Percentiles rank a stretch among this genome's conserved stretches.
These are phyloP conservation scores for Morpho achilles DNA, from an alignment of 2,888 invertebrate genomes.

Conservation along the genomic window DNA sequence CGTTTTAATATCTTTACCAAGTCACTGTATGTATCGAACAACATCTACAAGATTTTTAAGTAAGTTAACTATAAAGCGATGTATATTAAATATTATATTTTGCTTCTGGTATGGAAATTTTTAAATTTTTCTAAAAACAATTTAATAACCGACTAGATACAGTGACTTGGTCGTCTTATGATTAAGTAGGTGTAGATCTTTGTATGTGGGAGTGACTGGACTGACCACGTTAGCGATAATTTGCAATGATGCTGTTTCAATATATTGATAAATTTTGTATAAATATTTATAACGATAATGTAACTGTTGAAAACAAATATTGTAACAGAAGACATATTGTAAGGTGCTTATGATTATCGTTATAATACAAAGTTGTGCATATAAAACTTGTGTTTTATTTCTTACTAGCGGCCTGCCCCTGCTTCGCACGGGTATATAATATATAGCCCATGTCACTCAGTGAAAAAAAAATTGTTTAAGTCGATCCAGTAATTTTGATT, in stretches of 20 bases:
- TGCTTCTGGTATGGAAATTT: slow-evolving; percentile 23
- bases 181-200: slow-evolving; percentile 28
- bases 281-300: slow-evolving; percentile 74
- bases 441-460: no score
- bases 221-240: slow-evolving; percentile 51
- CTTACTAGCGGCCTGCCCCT: no score
- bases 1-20: slow-evolving; percentile 12
- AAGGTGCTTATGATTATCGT: slow-evolving; percentile 79
- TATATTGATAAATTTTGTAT: slow-evolving; percentile 73
- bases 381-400: slow-evolving; percentile 38
- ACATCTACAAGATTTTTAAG: slow-evolving; percentile 10
- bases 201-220: slow-evolving; percentile 35
- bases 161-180: slow-evolving; percentile 17
- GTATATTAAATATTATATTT: slow-evolving; percentile 23
- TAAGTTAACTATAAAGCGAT: slow-evolving; percentile 17
- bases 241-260: slow-evolving; percentile 58
- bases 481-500: no score
- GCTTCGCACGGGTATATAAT: no score
- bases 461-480: no score
- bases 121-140: slow-evolving; percentile 26
- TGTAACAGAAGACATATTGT: slow-evolving; percentile 76
- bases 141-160: slow-evolving; percentile 11
- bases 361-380: slow-evolving; percentile 80
- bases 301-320: slow-evolving; percentile 74
- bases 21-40: slow-evolving; percentile 15